These are phyloP conservation scores for Drosophila leontia DNA, from an alignment of 1,140 invertebrate genomes.

Conservation along the genomic window DNA sequence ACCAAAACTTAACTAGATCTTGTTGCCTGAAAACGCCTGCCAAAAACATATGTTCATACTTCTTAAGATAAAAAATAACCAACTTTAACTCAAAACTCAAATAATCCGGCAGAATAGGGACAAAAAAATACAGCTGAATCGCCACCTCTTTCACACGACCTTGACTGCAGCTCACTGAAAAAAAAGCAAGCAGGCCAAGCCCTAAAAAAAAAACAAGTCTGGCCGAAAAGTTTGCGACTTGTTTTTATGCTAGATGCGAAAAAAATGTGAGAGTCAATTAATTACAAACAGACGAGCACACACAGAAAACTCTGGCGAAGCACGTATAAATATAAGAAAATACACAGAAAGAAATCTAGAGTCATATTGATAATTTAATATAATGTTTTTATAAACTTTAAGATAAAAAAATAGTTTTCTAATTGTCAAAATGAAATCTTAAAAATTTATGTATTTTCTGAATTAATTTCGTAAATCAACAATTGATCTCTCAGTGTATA, in stretches of 20 bases:
- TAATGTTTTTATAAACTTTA: not conserved
- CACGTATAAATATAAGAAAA: not conserved
- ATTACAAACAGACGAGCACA: constrained; percentile 63
- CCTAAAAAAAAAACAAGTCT: constrained; percentile 23
- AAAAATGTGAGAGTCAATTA: constrained; percentile 75
- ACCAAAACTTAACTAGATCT: not conserved
- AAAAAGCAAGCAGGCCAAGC: not conserved
- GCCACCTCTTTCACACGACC: constrained; percentile 43
- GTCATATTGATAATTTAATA: too few relatives aligned
- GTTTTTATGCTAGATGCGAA: constrained; percentile 65
- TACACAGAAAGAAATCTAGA: not conserved
- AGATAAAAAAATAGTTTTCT: not conserved
- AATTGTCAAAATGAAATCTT: not conserved
- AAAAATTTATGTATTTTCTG: rapidly evolving
- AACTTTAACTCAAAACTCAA: not conserved
- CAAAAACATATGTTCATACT: not conserved
- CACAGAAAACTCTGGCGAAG: constrained; percentile 2
- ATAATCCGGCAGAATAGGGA: too few relatives aligned
- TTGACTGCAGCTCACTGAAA: constrained; percentile 54
- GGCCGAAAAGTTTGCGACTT: constrained; percentile 50
- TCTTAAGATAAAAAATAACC: too few relatives aligned
- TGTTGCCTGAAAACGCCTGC: not conserved
- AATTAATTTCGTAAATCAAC: not conserved
- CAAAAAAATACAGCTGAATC: constrained; percentile 14
- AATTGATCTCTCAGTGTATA: not conserved